Evolutionary conservation across 53 echinoderm and acorn worm genomes (phyloP).

Genomic region (Temnopleurus reevesii): DNA sequence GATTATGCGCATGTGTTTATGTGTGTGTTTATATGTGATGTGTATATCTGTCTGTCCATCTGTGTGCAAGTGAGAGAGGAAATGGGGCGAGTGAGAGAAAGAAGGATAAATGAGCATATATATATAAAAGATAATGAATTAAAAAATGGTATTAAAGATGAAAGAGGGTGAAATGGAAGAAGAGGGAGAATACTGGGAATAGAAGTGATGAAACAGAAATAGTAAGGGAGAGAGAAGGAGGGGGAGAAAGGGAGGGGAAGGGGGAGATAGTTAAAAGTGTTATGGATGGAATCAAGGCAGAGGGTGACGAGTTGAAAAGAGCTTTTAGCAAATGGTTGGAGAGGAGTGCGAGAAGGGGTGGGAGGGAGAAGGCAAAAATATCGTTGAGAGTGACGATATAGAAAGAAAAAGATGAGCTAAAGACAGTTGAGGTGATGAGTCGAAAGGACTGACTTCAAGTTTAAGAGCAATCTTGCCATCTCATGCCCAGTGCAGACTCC

Average conservation of each 20-base stretch:
- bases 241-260: not conserved
- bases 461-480: conserved; percentile 26
- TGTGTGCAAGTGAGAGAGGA: too few relatives aligned
- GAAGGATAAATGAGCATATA: too few relatives aligned
- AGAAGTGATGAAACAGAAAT: not conserved
- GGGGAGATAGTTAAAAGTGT: not conserved
- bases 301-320: too few relatives aligned
- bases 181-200: too few relatives aligned
- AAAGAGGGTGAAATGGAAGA: too few relatives aligned
- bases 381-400: not conserved
- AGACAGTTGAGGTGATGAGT: conserved; percentile 21
- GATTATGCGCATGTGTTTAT: too few relatives aligned
- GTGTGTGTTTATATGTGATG: too few relatives aligned
- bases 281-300: not conserved
- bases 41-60: too few relatives aligned
- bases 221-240: not conserved
- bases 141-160: too few relatives aligned
- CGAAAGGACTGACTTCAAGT: not conserved
- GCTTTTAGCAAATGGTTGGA: too few relatives aligned
- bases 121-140: too few relatives aligned
- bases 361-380: not conserved
- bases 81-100: too few relatives aligned
- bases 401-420: not conserved
- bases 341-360: not conserved
- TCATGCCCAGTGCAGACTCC: not conserved